phyloP scores from a whole-genome alignment of 2,888 invertebrate species.

The Belgica antarctica region DNA sequence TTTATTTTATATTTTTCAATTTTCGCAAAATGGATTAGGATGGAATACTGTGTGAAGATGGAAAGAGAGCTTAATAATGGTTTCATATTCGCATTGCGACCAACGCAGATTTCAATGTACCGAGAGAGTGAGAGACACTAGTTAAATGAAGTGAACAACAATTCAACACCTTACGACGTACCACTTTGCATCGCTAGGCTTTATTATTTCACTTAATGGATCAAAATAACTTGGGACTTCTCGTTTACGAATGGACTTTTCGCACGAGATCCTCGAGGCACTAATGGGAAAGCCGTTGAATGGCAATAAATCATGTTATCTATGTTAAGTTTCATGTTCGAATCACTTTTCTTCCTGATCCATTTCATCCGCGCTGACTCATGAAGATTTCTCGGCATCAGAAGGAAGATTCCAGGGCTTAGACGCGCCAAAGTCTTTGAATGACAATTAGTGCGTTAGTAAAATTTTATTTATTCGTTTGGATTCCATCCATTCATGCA shows the following conservation, averaged over 20 bases:
- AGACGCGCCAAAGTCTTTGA: no score
- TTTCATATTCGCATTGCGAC: not conserved
- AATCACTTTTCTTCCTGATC: no score
- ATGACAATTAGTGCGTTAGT: no score
- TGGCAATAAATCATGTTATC: no score
- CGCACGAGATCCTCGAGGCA: conserved; percentile 21
- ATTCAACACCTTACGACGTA: conserved; percentile 23
- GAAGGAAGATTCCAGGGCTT: no score
- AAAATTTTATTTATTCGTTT: no score
- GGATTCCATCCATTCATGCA: no score
- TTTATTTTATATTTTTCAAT: conserved; percentile 14
- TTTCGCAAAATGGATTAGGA: conserved; percentile 23
- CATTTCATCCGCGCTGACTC: no score
- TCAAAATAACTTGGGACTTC: conserved; percentile 2
- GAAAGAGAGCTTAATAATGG: not conserved
- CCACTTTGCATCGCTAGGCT: not conserved
- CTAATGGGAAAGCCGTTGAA: no score
- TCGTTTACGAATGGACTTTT: not conserved
- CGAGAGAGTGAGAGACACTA: not conserved
- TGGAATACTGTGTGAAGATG: conserved; percentile 6
- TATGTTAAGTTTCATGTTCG: no score
- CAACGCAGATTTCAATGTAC: not conserved
- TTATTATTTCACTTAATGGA: conserved; percentile 9
- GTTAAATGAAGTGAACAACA: not conserved
- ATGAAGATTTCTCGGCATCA: no score